phyloP scores from a whole-genome alignment of 2,888 invertebrate genomes.

The Quadroppia sp. region DNA sequence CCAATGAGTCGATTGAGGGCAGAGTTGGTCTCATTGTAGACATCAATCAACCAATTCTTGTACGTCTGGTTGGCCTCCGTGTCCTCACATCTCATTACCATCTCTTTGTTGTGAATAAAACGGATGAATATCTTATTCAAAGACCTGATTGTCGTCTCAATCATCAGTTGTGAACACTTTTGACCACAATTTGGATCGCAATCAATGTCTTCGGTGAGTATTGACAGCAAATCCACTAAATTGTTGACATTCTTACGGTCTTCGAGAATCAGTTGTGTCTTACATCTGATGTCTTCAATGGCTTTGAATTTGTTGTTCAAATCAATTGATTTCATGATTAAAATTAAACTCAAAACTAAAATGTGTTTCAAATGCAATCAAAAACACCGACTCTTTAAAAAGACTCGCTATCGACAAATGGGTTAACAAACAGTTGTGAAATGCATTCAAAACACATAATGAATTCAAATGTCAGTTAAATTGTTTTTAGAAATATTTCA shows the following conservation, averaged over 20 bases:
- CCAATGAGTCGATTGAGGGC: not conserved
- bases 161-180: not conserved
- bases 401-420: too few species aligned
- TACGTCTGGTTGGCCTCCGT: not conserved
- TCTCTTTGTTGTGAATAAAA: conserved; percentile 39
- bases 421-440: too few species aligned
- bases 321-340: not conserved
- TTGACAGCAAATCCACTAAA: not conserved
- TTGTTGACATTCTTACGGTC: conserved; percentile 15
- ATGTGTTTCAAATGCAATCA: too few species aligned
- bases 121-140: conserved; percentile 38
- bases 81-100: conserved; percentile 23
- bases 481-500: too few species aligned
- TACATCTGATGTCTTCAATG: not conserved
- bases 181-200: not conserved
- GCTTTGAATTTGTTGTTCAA: not conserved
- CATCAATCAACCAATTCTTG: conserved; percentile 24
- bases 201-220: not conserved
- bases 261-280: not conserved
- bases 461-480: too few species aligned
- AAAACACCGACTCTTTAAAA: too few species aligned
- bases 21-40: conserved; percentile 17
- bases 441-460: too few species aligned
- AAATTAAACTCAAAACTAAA: too few species aligned
- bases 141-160: conserved; percentile 34